Evolutionary conservation across 2,888 invertebrate species (phyloP).

Genomic region (Latrodectus elegans): DNA sequence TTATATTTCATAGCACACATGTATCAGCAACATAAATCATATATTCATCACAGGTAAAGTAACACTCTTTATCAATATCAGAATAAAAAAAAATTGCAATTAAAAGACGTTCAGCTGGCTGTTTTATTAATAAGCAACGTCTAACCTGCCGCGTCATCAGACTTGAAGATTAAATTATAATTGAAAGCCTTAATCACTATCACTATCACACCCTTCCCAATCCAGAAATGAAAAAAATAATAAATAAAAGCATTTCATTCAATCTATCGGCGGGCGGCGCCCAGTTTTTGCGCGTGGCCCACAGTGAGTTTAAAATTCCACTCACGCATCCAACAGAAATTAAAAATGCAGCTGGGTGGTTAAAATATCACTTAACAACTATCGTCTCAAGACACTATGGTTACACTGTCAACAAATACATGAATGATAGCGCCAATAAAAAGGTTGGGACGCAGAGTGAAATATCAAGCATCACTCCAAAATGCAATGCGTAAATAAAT

Average conservation of each 20-base stretch:
- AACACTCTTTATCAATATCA: no score
- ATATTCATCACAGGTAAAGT: no score
- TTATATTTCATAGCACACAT: no score
- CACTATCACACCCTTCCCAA: not conserved
- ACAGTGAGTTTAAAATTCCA: not conserved
- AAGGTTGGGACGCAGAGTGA: not conserved
- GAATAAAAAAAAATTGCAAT: not conserved
- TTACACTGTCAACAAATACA: slow-evolving; percentile 5
- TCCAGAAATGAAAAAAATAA: not conserved
- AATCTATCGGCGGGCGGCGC: not conserved
- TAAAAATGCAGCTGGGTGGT: not conserved
- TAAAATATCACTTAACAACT: not conserved
- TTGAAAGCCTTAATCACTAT: not conserved
- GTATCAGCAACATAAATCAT: no score
- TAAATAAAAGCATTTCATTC: not conserved
- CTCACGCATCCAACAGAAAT: not conserved
- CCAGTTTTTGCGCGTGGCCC: no score
- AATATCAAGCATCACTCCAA: no score
- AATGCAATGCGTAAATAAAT: no score
- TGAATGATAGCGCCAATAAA: not conserved
- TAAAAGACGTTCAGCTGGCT: no score
- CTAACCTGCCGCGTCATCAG: slow-evolving; percentile 1
- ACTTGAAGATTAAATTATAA: not conserved
- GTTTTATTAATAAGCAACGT: not conserved
- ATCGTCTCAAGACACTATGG: not conserved